Evolutionary conservation across 2,797 vertebrate species (phyloP), one percentile per base, ranked within the genome.

Genomic region (Echeneis naucrates): DNA sequence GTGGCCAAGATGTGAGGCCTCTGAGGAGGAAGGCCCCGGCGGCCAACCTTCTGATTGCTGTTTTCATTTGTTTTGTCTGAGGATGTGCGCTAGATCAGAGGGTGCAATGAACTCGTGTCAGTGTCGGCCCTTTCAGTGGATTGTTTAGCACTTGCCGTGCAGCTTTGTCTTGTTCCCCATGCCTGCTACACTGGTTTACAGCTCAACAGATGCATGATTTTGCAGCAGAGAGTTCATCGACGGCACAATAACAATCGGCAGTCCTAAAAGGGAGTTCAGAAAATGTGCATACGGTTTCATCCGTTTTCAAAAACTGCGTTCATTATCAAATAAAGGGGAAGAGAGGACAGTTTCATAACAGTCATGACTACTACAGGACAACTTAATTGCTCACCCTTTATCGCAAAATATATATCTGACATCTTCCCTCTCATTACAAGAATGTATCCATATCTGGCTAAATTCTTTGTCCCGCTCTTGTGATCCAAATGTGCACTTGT

Each of bases 1-100:
- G 80, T 48, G 57, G 83, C 85, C 78, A 72, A 85, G 78, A 86
- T 73, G 84, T 54, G 71, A 79, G 62, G 69, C 75, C 69, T 77
- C 74, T 38, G 68, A 81, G 78, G 76, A 64, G 62, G 78, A 59
- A 21, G 71, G 66, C 53, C 68, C 54, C n/a, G 33, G 56, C 13
- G 42, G 77, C 62, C 52, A 30, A 44, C 44, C 54, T 26, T 72
- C 44, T 68, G 82, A 89, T 77, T 86, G 78, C 67, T 76, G 73
- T 79, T 88, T 84, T 71, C 52, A 40, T 56, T 56, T 51, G 71
- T 50, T 26, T 68, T 64, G 75, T 76, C 70, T 74, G 56, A 53
- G 52, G 58, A 79, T 38, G 26, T 67, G 59, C 47, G 58, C 58
- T 8, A 56, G 70, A 87, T 85, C 75, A 67, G 64, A 75, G 70